Evolutionary conservation across 2,113 vertebrate genomes (phyloP).

Genomic region (Coptodon rendalli): DNA sequence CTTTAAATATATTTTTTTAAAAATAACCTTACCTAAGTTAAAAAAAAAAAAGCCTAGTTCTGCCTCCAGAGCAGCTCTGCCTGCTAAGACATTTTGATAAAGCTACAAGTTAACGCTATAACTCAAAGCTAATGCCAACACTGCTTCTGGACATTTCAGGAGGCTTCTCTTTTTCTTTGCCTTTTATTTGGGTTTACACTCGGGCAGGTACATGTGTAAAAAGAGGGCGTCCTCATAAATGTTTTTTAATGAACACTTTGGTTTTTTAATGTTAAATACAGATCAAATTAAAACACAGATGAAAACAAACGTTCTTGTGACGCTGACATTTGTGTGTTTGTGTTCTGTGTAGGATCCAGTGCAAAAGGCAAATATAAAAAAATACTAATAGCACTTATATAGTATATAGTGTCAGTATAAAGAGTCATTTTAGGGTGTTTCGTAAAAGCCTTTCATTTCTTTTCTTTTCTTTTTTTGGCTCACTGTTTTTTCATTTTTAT

Average conservation of each 20-base stretch:
- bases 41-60: not conserved
- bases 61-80: constrained; percentile 8
- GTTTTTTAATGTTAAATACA: not conserved
- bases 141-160: not conserved
- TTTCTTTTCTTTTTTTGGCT: not conserved
- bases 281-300: not conserved
- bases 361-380: not conserved
- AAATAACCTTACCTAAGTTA: not conserved
- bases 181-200: not conserved
- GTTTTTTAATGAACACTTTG: not conserved
- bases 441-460: not conserved
- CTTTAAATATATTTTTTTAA: not conserved
- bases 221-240: not conserved
- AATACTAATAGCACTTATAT: not conserved
- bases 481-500: not conserved
- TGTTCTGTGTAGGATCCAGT: not conserved
- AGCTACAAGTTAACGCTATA: constrained; percentile 7
- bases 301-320: not conserved
- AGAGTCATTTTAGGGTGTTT: not conserved
- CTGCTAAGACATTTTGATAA: not conserved
- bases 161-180: not conserved
- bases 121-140: not conserved
- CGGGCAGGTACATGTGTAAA: not conserved
- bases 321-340: not conserved
- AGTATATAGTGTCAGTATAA: not conserved